These are phyloP conservation scores for Entomobrya multifasciata DNA, from an alignment of 2,888 invertebrate genomes.

Conservation along the genomic window DNA sequence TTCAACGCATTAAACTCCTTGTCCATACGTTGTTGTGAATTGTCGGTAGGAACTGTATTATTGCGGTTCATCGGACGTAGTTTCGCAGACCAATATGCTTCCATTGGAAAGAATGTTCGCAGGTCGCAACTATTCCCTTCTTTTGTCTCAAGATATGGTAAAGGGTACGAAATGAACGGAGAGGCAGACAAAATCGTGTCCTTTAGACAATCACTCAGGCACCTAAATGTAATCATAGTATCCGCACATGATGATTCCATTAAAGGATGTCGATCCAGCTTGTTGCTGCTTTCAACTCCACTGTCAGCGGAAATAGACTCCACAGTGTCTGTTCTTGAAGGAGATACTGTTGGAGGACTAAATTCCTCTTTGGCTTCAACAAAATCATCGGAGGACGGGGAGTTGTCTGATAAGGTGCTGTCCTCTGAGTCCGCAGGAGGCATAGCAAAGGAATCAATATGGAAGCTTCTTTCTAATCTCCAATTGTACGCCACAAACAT, in stretches of 20 bases:
- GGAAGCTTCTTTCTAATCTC: constrained; percentile 94
- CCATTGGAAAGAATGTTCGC: constrained; percentile 87
- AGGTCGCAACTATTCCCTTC: constrained; percentile 88
- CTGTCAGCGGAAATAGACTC: constrained; percentile 55
- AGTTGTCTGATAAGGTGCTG: constrained; percentile 49
- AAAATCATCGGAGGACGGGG: constrained; percentile 76
- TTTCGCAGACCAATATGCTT: constrained; percentile 86
- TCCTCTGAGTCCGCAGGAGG: constrained; percentile 83
- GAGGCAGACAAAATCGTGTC: constrained; percentile 91
- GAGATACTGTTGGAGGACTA: constrained; percentile 49
- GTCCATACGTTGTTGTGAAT: not conserved
- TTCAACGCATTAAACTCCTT: constrained; percentile 58
- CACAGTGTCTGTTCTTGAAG: constrained; percentile 39
- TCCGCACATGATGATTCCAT: not conserved
- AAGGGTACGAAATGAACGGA: constrained; percentile 90
- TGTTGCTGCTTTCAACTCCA: constrained; percentile 27
- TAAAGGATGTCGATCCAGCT: constrained; percentile 38
- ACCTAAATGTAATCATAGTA: not conserved
- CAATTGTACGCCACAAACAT: constrained; percentile 94
- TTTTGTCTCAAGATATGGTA: constrained; percentile 94
- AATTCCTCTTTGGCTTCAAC: constrained; percentile 71
- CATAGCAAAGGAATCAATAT: constrained; percentile 92
- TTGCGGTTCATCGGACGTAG: constrained; percentile 38
- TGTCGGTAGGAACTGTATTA: not conserved
- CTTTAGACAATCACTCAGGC: constrained; percentile 83